These are phyloP conservation scores for Antennarius maculatus DNA, from an alignment of 2,797 vertebrate genomes.

Conservation along the genomic window DNA sequence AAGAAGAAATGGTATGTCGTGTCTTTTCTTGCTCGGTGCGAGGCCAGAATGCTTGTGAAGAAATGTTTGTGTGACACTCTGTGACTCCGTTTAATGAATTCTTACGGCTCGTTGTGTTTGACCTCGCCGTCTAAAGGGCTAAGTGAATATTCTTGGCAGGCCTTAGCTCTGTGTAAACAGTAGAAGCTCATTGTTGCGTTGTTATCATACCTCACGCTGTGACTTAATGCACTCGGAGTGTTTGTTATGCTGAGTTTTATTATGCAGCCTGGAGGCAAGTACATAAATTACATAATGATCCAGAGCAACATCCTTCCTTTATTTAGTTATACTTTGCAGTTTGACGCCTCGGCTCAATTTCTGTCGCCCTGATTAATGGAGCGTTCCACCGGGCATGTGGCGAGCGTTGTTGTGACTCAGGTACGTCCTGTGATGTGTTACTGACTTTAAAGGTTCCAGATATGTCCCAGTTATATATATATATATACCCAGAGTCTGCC, in stretches of 20 bases:
- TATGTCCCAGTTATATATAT: conserved; percentile 51
- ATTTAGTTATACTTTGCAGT: conserved; percentile 9
- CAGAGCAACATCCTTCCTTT: conserved; percentile 4
- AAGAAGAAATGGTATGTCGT: conserved; percentile 32
- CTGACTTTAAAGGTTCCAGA: conserved; percentile 40
- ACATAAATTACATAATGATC: conserved; percentile 15
- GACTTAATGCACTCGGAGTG: background rate
- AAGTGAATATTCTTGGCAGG: conserved; percentile 31
- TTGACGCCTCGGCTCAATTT: background rate
- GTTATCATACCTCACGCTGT: conserved; percentile 8
- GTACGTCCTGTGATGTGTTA: conserved; percentile 21
- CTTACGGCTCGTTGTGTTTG: conserved; percentile 25
- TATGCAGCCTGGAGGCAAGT: conserved; percentile 13
- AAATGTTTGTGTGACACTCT: conserved; percentile 28
- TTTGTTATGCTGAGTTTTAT: conserved; percentile 11
- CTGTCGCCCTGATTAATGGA: conserved; percentile 39
- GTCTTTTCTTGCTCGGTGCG: conserved; percentile 23
- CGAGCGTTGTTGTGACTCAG: conserved; percentile 40
- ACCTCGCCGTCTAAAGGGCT: conserved; percentile 29
- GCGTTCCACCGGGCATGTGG: conserved; percentile 9
- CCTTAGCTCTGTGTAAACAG: background rate
- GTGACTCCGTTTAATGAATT: conserved; percentile 32
- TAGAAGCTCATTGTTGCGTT: conserved; percentile 4
- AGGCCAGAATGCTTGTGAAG: conserved; percentile 29
- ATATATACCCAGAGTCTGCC: conserved; percentile 41